Percentiles rank a stretch among this genome's conserved stretches.
Evolutionary conservation across 2,888 invertebrate genomes (phyloP).

Genomic region (Lycophotia porphyrea): DNA sequence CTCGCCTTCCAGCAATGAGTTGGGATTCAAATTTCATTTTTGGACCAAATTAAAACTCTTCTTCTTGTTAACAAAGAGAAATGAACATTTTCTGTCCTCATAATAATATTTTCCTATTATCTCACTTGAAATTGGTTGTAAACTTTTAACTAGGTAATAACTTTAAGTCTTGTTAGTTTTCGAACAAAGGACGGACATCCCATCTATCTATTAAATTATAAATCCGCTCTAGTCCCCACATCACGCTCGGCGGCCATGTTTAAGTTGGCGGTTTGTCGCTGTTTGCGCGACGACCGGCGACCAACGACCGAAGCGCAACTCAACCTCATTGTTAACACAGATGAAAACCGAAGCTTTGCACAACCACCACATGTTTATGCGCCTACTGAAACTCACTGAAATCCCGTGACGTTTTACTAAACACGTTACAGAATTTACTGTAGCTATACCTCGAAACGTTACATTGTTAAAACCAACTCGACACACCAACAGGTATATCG

Average conservation of each 20-base stretch:
- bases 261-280: constrained; percentile 65
- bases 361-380: constrained; percentile 29
- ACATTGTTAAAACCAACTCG: constrained; percentile 58
- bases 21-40: constrained; percentile 56
- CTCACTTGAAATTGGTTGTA: constrained; percentile 25
- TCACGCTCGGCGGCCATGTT: constrained; percentile 56
- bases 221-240: constrained; percentile 54
- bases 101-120: constrained; percentile 29
- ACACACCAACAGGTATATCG: constrained; percentile 44
- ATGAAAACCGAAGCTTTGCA: constrained; percentile 53
- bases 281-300: constrained; percentile 58
- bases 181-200: constrained; percentile 39
- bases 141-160: constrained; percentile 27
- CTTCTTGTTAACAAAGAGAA: constrained; percentile 15
- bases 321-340: constrained; percentile 49
- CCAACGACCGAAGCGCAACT: constrained; percentile 30
- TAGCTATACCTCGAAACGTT: constrained; percentile 27
- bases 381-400: constrained; percentile 23
- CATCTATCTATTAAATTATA: constrained; percentile 55
- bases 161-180: constrained; percentile 27
- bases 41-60: constrained; percentile 30
- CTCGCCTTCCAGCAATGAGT: constrained; percentile 50
- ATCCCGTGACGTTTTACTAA: constrained; percentile 35
- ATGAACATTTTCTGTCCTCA: constrained; percentile 5
- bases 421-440: constrained; percentile 37